phyloP scores from a whole-genome alignment of 2,797 vertebrate species.

The Poeciliopsis presidionis region DNA sequence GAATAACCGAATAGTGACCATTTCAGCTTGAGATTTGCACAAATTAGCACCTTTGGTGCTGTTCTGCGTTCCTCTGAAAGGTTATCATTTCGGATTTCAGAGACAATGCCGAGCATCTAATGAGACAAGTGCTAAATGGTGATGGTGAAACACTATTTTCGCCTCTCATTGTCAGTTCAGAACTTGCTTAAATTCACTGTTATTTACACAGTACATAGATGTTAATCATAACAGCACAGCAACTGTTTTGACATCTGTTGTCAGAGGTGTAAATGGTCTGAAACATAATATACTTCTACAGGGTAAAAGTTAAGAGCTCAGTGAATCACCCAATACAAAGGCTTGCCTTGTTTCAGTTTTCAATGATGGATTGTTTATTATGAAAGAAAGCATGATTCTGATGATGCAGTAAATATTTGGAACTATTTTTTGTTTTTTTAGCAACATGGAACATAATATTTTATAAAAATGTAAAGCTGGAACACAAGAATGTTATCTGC shows the following conservation, averaged over 20 bases:
- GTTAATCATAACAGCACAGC: slow-evolving; percentile 41
- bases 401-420: neutral
- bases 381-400: neutral
- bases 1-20: slow-evolving; percentile 9
- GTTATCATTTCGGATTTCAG: slow-evolving; percentile 17
- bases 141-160: slow-evolving; percentile 21
- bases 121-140: slow-evolving; percentile 30
- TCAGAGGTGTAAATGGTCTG: slow-evolving; percentile 45
- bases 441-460: neutral
- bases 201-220: neutral
- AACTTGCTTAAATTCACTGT: slow-evolving; percentile 3
- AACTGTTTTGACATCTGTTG: slow-evolving; percentile 41
- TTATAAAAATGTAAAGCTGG: neutral
- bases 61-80: slow-evolving; percentile 21
- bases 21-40: slow-evolving; percentile 12
- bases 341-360: neutral
- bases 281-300: slow-evolving; percentile 13
- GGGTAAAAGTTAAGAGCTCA: neutral
- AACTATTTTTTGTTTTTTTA: neutral
- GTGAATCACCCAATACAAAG: neutral
- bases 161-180: slow-evolving; percentile 8
- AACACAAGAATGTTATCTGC: neutral
- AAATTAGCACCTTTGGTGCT: slow-evolving; percentile 1
- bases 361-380: neutral
- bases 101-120: slow-evolving; percentile 12